Base-by-base conservation (phyloP, 37 sponge, comb jelly and placozoan species). In the Bolinopsis microptera region DNA sequence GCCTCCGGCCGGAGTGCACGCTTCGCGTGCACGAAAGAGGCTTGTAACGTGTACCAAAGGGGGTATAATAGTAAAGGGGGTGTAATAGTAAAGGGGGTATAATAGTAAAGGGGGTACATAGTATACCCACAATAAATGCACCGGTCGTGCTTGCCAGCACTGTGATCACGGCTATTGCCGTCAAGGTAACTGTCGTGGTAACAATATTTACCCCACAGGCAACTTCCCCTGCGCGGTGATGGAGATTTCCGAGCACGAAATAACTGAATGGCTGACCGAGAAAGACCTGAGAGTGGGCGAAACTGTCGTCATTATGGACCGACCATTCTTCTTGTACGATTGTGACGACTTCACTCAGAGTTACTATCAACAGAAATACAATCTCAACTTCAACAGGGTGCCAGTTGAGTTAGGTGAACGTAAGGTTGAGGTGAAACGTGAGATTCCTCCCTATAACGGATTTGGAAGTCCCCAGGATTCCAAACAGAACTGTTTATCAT, bases 401-500 rank as follows among this genome's bases (percentile, higher is more conserved):
- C 92, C 77, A 23, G 92, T 95, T 5, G 88, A 72, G 76, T 23
- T 94, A 37, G 69, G 76, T 5, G 83, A 48, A 23, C 31, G 72
- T 13, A 92, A 69, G 48, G 40, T 92, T 5, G 93, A 69, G 36
- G 93, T 92, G 34, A 92, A 92, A 70, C 31, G 96, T 95, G 94
- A 93, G 39, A 69, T 97, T 18, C 99, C 97, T 25, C 97, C 99
- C 23, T 96, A 98, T 93, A 98, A 97, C 93, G 99, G 99, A 31
- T 97, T 97, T 93, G 99, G 99, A 18, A 94, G 96, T 36, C 96
- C 96, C 34, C 97, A 98, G 92, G 99, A 98, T 94, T 95, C 96
- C 70, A 95, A 94, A 93, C 97, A 98, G 96, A 95, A 94, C 32
- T 98, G 99, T 74, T 94, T 95, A 35, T 94, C 96, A 0, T 95